Evolutionary conservation across 1,140 invertebrate genomes (phyloP), one percentile per base, ranked within the genome.

Genomic region (Trichoplusia ni): DNA sequence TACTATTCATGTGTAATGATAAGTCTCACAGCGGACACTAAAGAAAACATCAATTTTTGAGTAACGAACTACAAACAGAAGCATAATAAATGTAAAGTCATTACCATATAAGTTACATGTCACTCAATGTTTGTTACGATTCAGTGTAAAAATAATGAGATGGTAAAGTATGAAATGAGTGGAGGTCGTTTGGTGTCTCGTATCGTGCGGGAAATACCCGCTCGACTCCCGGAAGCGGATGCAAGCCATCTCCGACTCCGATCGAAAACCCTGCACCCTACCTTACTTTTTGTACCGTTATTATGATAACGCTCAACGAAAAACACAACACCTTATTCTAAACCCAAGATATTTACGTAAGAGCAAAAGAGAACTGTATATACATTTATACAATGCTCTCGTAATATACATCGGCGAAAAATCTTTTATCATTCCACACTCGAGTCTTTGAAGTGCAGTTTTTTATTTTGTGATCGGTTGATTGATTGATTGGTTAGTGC

Each of bases 141-240:
- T 33, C 49, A 49, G 58, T 31, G 35, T 56, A 58, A 67, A 67
- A 62, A 67, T 67, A 67, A 67, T 54, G 65, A 67, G 59, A 67
- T 33, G 51, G 21, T 29, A 47, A 38, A 44, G 65, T 58, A 42
- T 67, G 51, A 62, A 56, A 62, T 54, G 47, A 35, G 47, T 31
- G 31, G 56, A 47, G 65, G 58, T 66, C 63, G 54, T 47, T 61
- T 40, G 29, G 19, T 31, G 35, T 37, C 51, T 33, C 25, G 38
- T 44, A 58, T 51, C 44, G 27, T n/a, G 33, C 29, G 19, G 56
- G 47, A 68, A 59, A 64, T 63, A 63, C 37, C 37, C 67, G 40
- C 64, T 61, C 35, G 49, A 18, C 44, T 42, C 37, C 64, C 64
- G 69, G 73, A 69, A 71, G 53, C 63, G 73, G 73, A 71, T 37